phyloP scores from a whole-genome alignment of 2,888 invertebrate species.

The Mantis religiosa region DNA sequence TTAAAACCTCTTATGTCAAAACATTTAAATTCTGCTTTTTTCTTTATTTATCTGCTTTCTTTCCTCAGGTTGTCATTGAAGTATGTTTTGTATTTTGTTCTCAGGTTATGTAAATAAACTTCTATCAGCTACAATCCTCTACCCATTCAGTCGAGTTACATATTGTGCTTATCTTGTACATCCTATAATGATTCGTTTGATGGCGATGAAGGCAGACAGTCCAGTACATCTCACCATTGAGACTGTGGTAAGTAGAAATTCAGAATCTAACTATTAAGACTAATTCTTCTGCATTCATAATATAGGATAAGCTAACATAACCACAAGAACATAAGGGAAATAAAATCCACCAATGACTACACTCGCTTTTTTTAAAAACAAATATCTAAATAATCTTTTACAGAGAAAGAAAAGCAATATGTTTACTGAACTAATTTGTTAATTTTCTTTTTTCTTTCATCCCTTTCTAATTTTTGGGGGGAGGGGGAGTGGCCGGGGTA shows the following conservation, averaged over 20 bases:
- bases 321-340: too few relatives aligned
- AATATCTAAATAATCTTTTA: too few relatives aligned
- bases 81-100: background rate
- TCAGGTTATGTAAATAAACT: slow-evolving; percentile 60
- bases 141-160: slow-evolving; percentile 81
- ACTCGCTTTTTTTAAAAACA: too few relatives aligned
- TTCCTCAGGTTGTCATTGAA: background rate
- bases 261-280: background rate
- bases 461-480: too few relatives aligned
- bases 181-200: slow-evolving; percentile 73
- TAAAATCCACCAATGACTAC: too few relatives aligned
- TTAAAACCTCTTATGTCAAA: too few relatives aligned
- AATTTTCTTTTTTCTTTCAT: too few relatives aligned
- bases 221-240: slow-evolving; percentile 77
- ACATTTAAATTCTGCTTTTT: too few relatives aligned
- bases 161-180: slow-evolving; percentile 84
- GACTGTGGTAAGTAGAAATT: slow-evolving; percentile 58
- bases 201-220: slow-evolving; percentile 77
- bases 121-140: slow-evolving; percentile 70
- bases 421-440: too few relatives aligned
- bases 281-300: background rate
- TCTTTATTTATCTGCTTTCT: background rate
- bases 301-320: background rate
- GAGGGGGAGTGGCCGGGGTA: too few relatives aligned
- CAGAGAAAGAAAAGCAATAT: too few relatives aligned